These are phyloP conservation scores for Tetramorium parvispinum DNA, from an alignment of 1,140 invertebrate genomes.

Conservation along the genomic window DNA sequence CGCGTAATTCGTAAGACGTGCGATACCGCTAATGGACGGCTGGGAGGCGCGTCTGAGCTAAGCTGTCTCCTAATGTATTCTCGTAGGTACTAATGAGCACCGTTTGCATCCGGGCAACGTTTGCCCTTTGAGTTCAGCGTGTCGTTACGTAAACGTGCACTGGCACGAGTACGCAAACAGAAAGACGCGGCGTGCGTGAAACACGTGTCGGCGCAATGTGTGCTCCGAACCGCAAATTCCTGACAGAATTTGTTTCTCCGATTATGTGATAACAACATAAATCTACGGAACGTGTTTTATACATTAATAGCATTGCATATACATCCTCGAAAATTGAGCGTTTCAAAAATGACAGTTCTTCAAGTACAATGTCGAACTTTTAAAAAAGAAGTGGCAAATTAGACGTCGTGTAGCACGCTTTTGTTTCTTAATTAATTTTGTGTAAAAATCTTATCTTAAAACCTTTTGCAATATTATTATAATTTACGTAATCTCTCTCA, in stretches of 20 bases:
- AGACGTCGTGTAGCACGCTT: background rate
- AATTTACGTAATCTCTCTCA: background rate
- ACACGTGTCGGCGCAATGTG: conserved; percentile 23
- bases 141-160: conserved; percentile 66
- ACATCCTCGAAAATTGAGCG: background rate
- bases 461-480: background rate
- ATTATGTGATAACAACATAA: conserved; percentile 4
- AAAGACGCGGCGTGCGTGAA: conserved; percentile 7
- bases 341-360: background rate
- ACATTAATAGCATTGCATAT: background rate
- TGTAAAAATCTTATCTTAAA: background rate
- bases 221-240: conserved; percentile 45
- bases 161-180: conserved; percentile 29
- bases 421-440: background rate
- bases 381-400: background rate
- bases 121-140: conserved; percentile 71
- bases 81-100: conserved; percentile 70
- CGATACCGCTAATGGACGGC: conserved; percentile 69
- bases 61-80: conserved; percentile 71
- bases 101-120: conserved; percentile 70
- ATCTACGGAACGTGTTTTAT: background rate
- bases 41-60: conserved; percentile 55
- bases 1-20: conserved; percentile 65
- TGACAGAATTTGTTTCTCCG: conserved; percentile 33
- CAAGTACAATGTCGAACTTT: background rate